These are phyloP conservation scores for Drosophila fungiperda DNA, from an alignment of 2,888 invertebrate species.

Conservation along the genomic window DNA sequence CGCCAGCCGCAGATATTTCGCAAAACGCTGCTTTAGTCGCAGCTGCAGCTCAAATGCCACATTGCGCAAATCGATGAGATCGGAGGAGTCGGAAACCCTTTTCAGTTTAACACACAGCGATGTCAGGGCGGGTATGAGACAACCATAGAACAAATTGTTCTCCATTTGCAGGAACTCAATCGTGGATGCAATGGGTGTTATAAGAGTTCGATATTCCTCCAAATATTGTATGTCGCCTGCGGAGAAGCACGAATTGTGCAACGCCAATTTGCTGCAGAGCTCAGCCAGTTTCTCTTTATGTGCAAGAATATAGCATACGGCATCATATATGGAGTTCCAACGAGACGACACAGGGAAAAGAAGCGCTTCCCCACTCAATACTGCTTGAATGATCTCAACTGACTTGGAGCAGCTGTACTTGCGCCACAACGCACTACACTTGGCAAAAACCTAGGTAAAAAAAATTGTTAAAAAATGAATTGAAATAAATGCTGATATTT, in stretches of 20 bases:
- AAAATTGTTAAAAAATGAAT: neutral
- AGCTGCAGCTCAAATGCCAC: slow-evolving; percentile 32
- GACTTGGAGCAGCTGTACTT: slow-evolving; percentile 27
- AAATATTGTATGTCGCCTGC: slow-evolving; percentile 44
- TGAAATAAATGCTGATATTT: neutral
- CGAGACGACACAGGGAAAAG: slow-evolving; percentile 10
- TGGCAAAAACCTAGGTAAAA: slow-evolving; percentile 33
- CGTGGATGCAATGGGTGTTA: slow-evolving; percentile 45
- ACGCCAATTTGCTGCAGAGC: slow-evolving; percentile 33
- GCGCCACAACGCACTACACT: slow-evolving; percentile 43
- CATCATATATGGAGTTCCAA: slow-evolving; percentile 49
- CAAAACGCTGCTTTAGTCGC: slow-evolving; percentile 24
- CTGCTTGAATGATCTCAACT: neutral
- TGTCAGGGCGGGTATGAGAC: slow-evolving; percentile 44
- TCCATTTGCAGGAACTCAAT: slow-evolving; percentile 44
- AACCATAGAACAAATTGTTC: slow-evolving; percentile 44
- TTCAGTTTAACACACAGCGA: slow-evolving; percentile 48
- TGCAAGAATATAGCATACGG: slow-evolving; percentile 34
- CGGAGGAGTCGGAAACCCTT: slow-evolving; percentile 31
- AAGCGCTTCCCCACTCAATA: slow-evolving; percentile 24
- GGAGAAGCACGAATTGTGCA: slow-evolving; percentile 43
- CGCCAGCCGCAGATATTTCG: slow-evolving; percentile 26
- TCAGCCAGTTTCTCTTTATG: slow-evolving; percentile 36
- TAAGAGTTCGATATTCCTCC: slow-evolving; percentile 41
- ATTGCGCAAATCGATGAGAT: slow-evolving; percentile 24